Evolutionary conservation across 2,113 vertebrate genomes (phyloP).

Genomic region (Eonycteris spelaea): DNA sequence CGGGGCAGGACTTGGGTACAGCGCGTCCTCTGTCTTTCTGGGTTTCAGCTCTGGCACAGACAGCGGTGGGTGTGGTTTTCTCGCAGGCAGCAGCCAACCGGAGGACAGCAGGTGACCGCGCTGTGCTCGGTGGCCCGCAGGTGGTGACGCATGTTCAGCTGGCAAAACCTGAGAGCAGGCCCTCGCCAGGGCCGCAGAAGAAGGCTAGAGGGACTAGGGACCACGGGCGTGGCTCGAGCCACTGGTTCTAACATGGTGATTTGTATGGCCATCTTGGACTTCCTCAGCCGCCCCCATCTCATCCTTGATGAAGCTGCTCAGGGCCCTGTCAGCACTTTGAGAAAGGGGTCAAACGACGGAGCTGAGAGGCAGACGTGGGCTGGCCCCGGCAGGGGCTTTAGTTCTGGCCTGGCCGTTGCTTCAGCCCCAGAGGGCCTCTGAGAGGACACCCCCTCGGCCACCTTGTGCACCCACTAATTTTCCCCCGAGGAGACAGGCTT

Average conservation of each 20-base stretch:
- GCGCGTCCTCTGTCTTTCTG: neutral
- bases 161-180: neutral
- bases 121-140: neutral
- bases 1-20: neutral
- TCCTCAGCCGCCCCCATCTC: neutral
- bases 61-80: neutral
- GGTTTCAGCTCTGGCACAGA: neutral
- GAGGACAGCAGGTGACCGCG: neutral
- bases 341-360: neutral
- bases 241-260: neutral
- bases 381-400: neutral
- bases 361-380: neutral
- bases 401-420: neutral
- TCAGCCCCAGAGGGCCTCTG: neutral
- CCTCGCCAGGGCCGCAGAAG: rapidly evolving
- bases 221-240: no score
- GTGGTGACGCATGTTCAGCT: neutral
- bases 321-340: neutral
- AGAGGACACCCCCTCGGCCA: neutral
- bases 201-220: neutral
- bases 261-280: neutral
- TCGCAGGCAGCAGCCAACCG: neutral
- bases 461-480: neutral
- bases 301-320: neutral
- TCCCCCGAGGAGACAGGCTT: neutral